Conservation (phyloP, 2,888 invertebrate genomes). For the Disparrhopalites patrizii region DNA sequence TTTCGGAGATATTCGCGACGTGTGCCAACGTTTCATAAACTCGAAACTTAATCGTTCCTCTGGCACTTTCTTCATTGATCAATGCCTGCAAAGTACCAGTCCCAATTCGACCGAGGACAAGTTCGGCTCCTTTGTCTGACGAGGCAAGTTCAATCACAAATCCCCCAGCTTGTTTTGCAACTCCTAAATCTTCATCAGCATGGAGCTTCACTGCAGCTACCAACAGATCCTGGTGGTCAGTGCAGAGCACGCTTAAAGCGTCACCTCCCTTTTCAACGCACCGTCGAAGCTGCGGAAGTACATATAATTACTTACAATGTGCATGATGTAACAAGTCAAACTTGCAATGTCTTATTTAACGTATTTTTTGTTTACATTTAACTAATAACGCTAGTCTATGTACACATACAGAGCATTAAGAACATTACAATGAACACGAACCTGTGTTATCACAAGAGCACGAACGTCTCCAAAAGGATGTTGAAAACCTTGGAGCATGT, state of each 20-base stretch:
- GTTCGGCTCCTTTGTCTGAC: slow-evolving; percentile 29
- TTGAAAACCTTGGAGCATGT: slow-evolving; percentile 42
- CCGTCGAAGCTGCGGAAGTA: slow-evolving; percentile 34
- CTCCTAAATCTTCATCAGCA: slow-evolving; percentile 36
- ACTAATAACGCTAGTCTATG: too few species aligned
- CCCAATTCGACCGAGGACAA: slow-evolving; percentile 34
- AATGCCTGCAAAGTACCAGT: slow-evolving; percentile 33
- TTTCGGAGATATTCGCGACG: slow-evolving; percentile 33
- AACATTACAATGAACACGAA: too few species aligned
- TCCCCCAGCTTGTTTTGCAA: slow-evolving; percentile 34
- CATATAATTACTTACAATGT: background rate
- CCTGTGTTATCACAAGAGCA: slow-evolving; percentile 41
- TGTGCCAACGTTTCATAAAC: slow-evolving; percentile 41
- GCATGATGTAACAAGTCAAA: too few species aligned
- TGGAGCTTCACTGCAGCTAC: slow-evolving; percentile 37
- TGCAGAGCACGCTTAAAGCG: slow-evolving; percentile 11
- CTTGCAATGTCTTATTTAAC: too few species aligned
- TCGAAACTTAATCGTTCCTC: slow-evolving; percentile 39
- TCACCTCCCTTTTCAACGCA: slow-evolving; percentile 33
- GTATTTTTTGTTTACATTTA: too few species aligned
- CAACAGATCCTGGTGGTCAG: slow-evolving; percentile 35
- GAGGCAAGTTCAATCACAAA: slow-evolving; percentile 37
- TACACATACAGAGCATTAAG: too few species aligned
- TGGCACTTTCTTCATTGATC: slow-evolving; percentile 27
- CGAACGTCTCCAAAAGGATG: slow-evolving; percentile 43